Evolutionary conservation across 2,113 vertebrate genomes (phyloP).

Genomic region (Crypturellus undulatus): DNA sequence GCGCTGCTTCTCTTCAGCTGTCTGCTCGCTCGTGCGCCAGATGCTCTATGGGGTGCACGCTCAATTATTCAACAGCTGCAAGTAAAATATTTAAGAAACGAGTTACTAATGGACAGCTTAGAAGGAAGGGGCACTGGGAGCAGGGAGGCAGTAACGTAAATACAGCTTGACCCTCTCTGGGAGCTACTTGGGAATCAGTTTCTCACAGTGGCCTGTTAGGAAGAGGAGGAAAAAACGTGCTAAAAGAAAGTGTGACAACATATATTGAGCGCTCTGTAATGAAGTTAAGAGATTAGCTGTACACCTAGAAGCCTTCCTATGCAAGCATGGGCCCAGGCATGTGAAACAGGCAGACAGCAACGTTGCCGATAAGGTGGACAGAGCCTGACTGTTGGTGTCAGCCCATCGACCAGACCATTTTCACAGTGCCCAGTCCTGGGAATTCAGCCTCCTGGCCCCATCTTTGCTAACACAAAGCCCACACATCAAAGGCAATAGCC

Average conservation of each 20-base stretch:
- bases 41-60: not conserved
- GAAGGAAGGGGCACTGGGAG: not conserved
- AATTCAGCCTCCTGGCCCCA: not conserved
- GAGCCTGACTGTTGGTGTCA: not conserved
- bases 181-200: not conserved
- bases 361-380: not conserved
- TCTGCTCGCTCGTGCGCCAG: not conserved
- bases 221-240: too few species aligned
- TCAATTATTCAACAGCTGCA: not conserved
- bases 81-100: not conserved
- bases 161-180: not conserved
- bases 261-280: not conserved
- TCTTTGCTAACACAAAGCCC: too few species aligned
- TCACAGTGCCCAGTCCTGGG: not conserved
- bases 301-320: not conserved
- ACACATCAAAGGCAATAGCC: too few species aligned
- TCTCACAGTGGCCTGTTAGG: not conserved
- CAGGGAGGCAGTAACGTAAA: not conserved
- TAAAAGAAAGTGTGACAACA: not conserved
- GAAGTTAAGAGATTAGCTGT: not conserved
- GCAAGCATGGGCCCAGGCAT: too few species aligned
- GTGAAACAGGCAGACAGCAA: not conserved
- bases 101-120: not conserved
- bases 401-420: not conserved
- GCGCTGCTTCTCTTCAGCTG: not conserved